Conservation (phyloP, 2,113 vertebrate genomes). For the Ceuthmochares aereus region DNA sequence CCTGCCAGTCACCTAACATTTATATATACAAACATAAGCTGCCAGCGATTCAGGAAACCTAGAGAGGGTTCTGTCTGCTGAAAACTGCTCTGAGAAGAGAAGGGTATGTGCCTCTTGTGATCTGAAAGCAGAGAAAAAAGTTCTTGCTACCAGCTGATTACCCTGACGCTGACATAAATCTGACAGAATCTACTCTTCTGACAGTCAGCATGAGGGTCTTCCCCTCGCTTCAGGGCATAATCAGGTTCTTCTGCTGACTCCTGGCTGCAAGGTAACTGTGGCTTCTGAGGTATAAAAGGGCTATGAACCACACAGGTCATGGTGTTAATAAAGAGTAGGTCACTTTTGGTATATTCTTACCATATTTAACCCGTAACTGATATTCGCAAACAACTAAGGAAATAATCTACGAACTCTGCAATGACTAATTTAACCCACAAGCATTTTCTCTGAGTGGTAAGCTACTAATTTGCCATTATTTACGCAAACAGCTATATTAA, state of each 20-base stretch:
- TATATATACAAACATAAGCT: not conserved
- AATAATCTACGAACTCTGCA: not conserved
- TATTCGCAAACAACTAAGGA: not conserved
- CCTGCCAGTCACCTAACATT: not conserved
- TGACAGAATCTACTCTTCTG: not conserved
- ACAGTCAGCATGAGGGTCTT: not conserved
- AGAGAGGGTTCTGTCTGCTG: not conserved
- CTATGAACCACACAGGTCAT: rapidly evolving
- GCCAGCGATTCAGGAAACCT: not conserved
- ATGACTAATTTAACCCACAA: not conserved
- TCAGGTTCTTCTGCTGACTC: not conserved
- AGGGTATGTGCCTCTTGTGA: not conserved
- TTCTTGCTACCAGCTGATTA: not conserved
- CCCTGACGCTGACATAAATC: not conserved
- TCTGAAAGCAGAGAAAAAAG: not conserved
- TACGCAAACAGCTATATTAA: not conserved
- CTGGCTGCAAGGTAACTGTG: not conserved
- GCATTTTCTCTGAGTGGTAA: not conserved
- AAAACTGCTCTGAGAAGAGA: not conserved
- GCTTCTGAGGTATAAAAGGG: not conserved
- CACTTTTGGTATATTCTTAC: not conserved
- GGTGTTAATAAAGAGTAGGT: not conserved
- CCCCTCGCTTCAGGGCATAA: not conserved
- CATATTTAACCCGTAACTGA: not conserved
- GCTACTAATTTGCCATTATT: not conserved